Evolutionary conservation across 2,113 vertebrate genomes (phyloP), one percentile per base, ranked within the genome.

Genomic region (Corythoichthys intestinalis): DNA sequence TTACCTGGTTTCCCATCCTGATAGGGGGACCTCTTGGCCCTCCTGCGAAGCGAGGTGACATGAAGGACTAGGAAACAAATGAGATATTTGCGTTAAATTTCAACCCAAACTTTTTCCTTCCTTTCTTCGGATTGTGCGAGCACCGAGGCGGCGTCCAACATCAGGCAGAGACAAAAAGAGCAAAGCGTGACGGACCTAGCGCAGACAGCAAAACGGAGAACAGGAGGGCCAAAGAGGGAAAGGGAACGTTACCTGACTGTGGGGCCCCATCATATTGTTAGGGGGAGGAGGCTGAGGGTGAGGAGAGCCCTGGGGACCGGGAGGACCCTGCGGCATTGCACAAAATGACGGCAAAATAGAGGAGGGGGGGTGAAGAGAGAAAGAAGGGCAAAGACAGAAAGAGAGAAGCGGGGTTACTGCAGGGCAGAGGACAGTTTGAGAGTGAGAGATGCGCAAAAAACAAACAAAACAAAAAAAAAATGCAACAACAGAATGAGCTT

Each of bases 191-290:
- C 82, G 83, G 79, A 71, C 71, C 76, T 9, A 83, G 79, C 77
- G 73, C 84, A 74, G 72, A 75, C 1, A 75, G 80, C 58, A 70
- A 76, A 76, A 70, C 6, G 28, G 65, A 70, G 63, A 78, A 68
- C 81, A 52, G 66, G 70, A 65, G 64, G 69, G 67, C 76, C 67
- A 61, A 7, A 62, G 78, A 67, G 76, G 44, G 80, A 68, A 66
- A 76, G 76, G 79, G 71, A 79, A 77, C 8, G 46, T 95, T 98
- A 98, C 97, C 96, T 99, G 97, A 94, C 95, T 96, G 92, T 98
- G 97, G 86, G 96, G 96, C 94, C 97, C 97, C 97, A 99, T 98
- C 96, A 99, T 98, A 94, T 94, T 96, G 95, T 97, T 99, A 94
- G 96, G 94, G 91, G 95, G 96, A 94, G 97, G 96, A 94, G 97